These are phyloP conservation scores for Nothoprocta pentlandii DNA, from an alignment of 2,113 vertebrate genomes.

Conservation along the genomic window DNA sequence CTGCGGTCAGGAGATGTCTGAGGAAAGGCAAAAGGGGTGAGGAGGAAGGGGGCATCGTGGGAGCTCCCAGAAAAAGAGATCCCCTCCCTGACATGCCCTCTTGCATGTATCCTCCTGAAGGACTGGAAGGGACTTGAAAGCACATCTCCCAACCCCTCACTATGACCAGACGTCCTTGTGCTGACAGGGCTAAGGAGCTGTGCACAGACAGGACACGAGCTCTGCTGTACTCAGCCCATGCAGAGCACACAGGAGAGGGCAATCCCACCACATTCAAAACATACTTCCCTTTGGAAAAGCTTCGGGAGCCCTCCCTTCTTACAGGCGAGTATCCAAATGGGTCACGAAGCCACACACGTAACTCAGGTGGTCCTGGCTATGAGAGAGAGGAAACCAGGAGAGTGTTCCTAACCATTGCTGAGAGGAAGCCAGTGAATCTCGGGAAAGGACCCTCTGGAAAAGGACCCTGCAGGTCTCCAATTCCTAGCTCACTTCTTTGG, in stretches of 20 bases:
- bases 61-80: not conserved
- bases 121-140: not conserved
- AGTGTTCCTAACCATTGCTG: not conserved
- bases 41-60: not conserved
- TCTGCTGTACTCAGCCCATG: not conserved
- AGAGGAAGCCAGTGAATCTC: not conserved
- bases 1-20: slow-evolving; percentile 69
- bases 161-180: rapidly evolving
- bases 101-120: not conserved
- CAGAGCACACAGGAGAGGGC: not conserved
- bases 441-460: not conserved
- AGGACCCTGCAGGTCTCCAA: rapidly evolving
- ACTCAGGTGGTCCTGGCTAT: not conserved
- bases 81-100: not conserved
- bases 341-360: not conserved
- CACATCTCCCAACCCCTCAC: not conserved
- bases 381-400: rapidly evolving
- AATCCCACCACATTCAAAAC: not conserved
- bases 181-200: not conserved
- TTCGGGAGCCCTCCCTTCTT: not conserved
- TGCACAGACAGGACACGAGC: not conserved
- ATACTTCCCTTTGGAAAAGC: not conserved
- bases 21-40: not conserved
- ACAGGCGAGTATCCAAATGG: not conserved
- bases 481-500: not conserved